Evolutionary conservation across 2,888 invertebrate genomes (phyloP).

Genomic region (Parnassius smintheus): DNA sequence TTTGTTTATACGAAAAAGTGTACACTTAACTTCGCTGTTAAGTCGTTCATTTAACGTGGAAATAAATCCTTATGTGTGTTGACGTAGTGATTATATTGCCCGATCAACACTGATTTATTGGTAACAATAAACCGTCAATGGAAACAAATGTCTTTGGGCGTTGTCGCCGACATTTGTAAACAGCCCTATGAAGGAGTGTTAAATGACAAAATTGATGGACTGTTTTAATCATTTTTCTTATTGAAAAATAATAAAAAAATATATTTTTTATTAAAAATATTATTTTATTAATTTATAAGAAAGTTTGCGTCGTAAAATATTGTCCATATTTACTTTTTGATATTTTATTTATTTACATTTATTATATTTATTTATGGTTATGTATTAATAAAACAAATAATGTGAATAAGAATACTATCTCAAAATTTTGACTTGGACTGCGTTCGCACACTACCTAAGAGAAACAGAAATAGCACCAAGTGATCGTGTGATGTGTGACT

Average conservation of each 20-base stretch:
- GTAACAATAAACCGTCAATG: slow-evolving; percentile 13
- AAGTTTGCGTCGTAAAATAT: no score
- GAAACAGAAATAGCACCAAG: no score
- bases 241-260: not conserved
- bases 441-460: no score
- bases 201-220: not conserved
- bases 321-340: no score
- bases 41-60: slow-evolving; percentile 29
- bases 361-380: no score
- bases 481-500: no score
- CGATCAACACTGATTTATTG: slow-evolving; percentile 9
- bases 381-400: no score
- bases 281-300: no score
- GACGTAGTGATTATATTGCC: slow-evolving; percentile 5
- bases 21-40: slow-evolving; percentile 7
- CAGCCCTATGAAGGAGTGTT: slow-evolving; percentile 1
- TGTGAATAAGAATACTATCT: no score
- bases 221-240: not conserved
- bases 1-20: slow-evolving; percentile 19
- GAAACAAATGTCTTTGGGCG: slow-evolving; percentile 9
- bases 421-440: no score
- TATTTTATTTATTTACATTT: no score
- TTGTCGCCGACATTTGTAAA: slow-evolving; percentile 5
- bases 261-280: no score
- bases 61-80: slow-evolving; percentile 24